Percentiles rank a stretch among this genome's conserved stretches.
These are phyloP conservation scores for Teleopsis dalmanni DNA, from an alignment of 1,140 invertebrate genomes.

Conservation along the genomic window DNA sequence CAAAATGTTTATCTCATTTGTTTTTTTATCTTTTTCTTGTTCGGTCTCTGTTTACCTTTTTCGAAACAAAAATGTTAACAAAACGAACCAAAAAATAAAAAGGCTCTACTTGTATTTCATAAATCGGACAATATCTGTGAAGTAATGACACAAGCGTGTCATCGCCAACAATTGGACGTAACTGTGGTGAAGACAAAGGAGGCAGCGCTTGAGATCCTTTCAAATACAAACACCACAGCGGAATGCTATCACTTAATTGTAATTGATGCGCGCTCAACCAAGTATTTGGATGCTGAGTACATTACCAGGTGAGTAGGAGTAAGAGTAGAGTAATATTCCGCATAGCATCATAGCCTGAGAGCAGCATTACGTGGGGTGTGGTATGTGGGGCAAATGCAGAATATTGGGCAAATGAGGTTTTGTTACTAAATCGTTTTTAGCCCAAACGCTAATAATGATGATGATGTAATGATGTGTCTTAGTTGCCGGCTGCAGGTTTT, in stretches of 20 bases:
- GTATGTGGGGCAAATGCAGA: too few relatives aligned
- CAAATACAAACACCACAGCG: slow-evolving; percentile 43
- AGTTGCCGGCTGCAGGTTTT: too few relatives aligned
- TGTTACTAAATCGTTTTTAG: too few relatives aligned
- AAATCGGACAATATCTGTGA: slow-evolving; percentile 59
- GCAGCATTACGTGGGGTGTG: too few relatives aligned
- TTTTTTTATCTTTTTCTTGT: not conserved
- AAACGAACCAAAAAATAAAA: too few relatives aligned
- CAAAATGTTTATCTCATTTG: not conserved
- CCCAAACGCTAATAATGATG: too few relatives aligned
- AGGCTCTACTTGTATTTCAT: slow-evolving; percentile 60
- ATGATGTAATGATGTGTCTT: too few relatives aligned
- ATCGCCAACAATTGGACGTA: slow-evolving; percentile 56
- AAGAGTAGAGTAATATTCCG: not conserved
- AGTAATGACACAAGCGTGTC: slow-evolving; percentile 52
- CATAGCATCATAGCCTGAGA: too few relatives aligned
- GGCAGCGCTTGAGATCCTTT: slow-evolving; percentile 54
- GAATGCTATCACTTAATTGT: slow-evolving; percentile 55
- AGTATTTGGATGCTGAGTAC: slow-evolving; percentile 54
- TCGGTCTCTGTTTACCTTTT: not conserved
- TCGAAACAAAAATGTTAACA: too few relatives aligned
- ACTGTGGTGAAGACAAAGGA: slow-evolving; percentile 49
- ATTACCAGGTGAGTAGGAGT: slow-evolving; percentile 52
- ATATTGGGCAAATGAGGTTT: too few relatives aligned
- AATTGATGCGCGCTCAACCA: slow-evolving; percentile 55